Base-by-base conservation (phyloP, 2,797 vertebrate species). In the Poecilia gillii region DNA sequence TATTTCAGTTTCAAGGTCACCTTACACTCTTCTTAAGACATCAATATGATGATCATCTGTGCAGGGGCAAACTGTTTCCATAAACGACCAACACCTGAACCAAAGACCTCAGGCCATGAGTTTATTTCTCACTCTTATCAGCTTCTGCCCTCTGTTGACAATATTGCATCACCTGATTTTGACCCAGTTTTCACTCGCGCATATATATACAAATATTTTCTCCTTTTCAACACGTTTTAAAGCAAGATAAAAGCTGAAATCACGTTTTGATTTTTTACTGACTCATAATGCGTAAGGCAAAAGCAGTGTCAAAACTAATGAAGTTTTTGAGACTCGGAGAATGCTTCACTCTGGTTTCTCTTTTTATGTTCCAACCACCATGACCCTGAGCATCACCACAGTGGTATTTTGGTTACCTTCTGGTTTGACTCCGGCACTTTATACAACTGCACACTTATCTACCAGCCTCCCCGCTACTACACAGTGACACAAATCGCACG, bases 401-500 rank as follows among this genome's bases (percentile, higher is more conserved):
- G 95, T 4, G 96, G 96, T 97, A 96, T 96, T 94, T 85, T 96
- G 96, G 96, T 97, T 96, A 92, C 91, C 74, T 80, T 96, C 90
- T 96, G 95, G 96, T 95, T 96, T 95, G 86, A 91, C 66, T 79
- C 81, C 81, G 41, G 74, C 81, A 72, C 86, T 74, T 46, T 39
- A 83, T 83, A 82, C 77, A 77, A 62, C 76, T 74, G 46, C 82
- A 28, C 47, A 74, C 70, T 47, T 45, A 77, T 83, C 77, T 80
- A 72, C 68, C 83, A 81, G 45, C 81, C 25, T 33, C 47, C 46
- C 47, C 55, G 51, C 73, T 71, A 2, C 39, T 18, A 25, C 76
- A 9, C 33, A 31, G 11, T 23, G 9, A 53, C 36, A 68, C 72
- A 72, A 49, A n/a, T 39, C 5, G 25, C 62, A 59, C 72, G 51